A percentile compares a stretch with the other conserved stretches of the same genome.
These are phyloP conservation scores for Mya arenaria DNA, from an alignment of 1,140 invertebrate genomes.

Conservation along the genomic window DNA sequence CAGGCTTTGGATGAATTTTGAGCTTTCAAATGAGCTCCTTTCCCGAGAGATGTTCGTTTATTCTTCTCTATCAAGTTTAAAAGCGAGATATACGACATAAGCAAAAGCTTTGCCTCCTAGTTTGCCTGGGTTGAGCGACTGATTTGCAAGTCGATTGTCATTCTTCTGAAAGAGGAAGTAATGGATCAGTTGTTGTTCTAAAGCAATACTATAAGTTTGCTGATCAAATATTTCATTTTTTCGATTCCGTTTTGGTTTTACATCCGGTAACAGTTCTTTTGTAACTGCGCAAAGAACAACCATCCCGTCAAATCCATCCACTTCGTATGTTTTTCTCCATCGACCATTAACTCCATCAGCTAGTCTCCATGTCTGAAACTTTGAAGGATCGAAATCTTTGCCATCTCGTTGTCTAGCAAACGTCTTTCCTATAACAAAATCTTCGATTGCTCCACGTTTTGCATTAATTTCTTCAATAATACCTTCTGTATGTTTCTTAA, in stretches of 20 bases:
- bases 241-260: not conserved
- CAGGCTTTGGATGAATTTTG: too few species aligned
- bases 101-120: not conserved
- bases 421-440: conserved; percentile 1
- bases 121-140: not conserved
- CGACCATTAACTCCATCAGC: not conserved
- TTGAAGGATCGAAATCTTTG: not conserved
- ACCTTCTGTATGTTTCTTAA: not conserved
- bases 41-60: too few species aligned
- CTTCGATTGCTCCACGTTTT: not conserved
- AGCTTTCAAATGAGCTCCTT: too few species aligned
- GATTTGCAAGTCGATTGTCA: not conserved
- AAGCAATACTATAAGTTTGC: not conserved
- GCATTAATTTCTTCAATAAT: not conserved
- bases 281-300: not conserved
- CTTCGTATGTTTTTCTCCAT: not conserved
- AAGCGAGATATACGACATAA: not conserved
- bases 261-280: not conserved
- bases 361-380: not conserved
- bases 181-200: conserved; percentile 10
- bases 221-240: not conserved
- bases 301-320: not conserved
- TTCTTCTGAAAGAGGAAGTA: not conserved
- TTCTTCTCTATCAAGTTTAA: not conserved
- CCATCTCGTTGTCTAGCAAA: not conserved